Conservation (phyloP, 2,888 invertebrate species). For the Linnaemya vulpina region DNA sequence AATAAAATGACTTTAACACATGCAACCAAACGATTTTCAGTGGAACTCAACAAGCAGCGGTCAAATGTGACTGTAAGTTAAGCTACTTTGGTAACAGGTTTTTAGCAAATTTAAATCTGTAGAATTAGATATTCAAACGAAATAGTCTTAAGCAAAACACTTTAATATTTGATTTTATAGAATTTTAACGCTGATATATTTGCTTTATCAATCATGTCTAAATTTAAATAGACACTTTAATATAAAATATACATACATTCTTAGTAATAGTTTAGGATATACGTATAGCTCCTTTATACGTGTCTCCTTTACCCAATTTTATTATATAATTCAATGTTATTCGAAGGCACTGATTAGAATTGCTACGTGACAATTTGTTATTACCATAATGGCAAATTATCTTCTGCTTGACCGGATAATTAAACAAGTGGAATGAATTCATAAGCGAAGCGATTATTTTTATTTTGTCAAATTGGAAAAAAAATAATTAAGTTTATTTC, state of each 20-base stretch:
- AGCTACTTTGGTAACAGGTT: background rate
- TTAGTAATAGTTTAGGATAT: background rate
- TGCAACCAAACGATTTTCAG: constrained; percentile 47
- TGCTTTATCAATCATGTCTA: no score
- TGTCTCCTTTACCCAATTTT: no score
- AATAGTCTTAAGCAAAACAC: background rate
- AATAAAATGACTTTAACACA: constrained; percentile 59
- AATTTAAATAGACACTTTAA: no score
- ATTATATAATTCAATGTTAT: background rate
- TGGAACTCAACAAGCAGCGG: background rate
- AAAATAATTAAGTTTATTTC: background rate
- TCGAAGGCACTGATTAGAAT: constrained; percentile 58
- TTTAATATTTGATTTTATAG: no score
- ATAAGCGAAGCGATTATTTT: constrained; percentile 52
- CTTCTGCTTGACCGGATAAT: constrained; percentile 55
- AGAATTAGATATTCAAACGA: background rate
- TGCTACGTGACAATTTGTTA: constrained; percentile 61
- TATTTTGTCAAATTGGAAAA: constrained; percentile 19
- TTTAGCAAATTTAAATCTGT: background rate
- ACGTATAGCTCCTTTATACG: background rate
- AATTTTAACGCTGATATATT: no score
- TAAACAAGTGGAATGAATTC: constrained; percentile 46
- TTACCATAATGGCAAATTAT: constrained; percentile 56
- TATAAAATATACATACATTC: no score
- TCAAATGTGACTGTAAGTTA: background rate